Base-by-base conservation (phyloP, 2,113 vertebrate species). In the Pluvialis apricaria region DNA sequence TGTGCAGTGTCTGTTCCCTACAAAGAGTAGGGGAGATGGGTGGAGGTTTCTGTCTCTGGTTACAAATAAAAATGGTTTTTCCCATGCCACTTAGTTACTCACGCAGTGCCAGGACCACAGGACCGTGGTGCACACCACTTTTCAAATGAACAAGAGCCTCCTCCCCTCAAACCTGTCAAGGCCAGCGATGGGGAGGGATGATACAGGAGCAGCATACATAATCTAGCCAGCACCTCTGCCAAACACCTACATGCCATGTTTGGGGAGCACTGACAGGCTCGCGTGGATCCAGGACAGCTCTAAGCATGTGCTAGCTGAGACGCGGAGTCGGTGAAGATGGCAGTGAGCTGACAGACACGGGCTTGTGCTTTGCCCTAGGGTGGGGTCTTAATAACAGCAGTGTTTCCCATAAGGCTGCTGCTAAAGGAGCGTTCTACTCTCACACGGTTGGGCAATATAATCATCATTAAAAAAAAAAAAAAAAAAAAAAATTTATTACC, bases 121-220 rank as follows among this genome's bases (percentile, higher is more conserved):
- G 32, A 22, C 18, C 0, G 0, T 10, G 28, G 36, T 29, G 18
- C 8, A 24, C 8, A 32, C 5, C 8, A 8, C 12, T 60, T 64
- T 70, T 55, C 2, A 1, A 17, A 54, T n/a, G n/a, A 73, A 18
- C 24, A 16, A 69, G 25, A 75, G 14, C 55, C 55, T 85, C 25
- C 22, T 79, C 16, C 52, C 29, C 18, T 61, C 51, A 66, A 82
- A 82, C 11, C 54, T 69, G 15, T 45, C 12, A 73, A 36, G 18
- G 13, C 6, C 82, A 72, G 55, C 2, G 3, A 5, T 40, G 32
- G 22, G 44, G 51, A 75, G 52, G 9, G 61, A 32, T 61, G 26
- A 70, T 61, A 9, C 21, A 75, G n/a, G 3, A 12, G 16, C 16
- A 42, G 18, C 25, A 64, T 13, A 20, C 7, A 40, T 7, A 14